A percentile compares a stretch with the other conserved stretches of the same genome.
Conservation (phyloP, 2,113 vertebrate species). For the Tetrax tetrax region DNA sequence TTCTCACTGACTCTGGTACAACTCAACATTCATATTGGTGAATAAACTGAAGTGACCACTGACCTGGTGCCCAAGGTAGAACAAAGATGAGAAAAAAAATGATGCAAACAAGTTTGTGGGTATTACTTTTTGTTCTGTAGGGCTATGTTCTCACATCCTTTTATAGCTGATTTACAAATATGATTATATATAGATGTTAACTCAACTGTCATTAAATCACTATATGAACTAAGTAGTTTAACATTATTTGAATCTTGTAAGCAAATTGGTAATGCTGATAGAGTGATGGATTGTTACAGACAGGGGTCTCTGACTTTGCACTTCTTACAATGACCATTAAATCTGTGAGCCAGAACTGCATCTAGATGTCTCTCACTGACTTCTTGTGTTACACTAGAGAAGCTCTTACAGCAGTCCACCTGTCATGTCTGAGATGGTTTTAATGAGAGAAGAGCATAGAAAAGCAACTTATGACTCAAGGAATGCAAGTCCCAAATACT, state of each 20-base stretch:
- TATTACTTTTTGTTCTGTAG: background rate
- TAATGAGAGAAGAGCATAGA: background rate
- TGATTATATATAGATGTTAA: background rate
- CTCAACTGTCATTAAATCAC: background rate
- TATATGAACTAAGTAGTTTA: background rate
- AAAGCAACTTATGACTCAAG: background rate
- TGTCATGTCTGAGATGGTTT: background rate
- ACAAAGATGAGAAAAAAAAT: background rate
- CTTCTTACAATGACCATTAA: background rate
- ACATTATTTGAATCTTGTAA: background rate
- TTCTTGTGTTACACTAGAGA: background rate
- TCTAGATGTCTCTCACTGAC: background rate
- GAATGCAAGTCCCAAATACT: background rate
- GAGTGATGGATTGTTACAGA: background rate
- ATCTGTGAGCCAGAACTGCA: background rate
- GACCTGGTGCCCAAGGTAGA: background rate
- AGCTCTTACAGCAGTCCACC: background rate
- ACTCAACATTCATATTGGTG: background rate
- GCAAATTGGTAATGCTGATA: fast-evolving
- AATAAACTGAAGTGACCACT: background rate
- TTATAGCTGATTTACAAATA: background rate
- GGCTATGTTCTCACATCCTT: background rate
- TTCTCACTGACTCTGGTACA: background rate
- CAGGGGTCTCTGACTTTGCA: background rate
- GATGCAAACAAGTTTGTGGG: background rate